phyloP scores from a whole-genome alignment of 2,888 invertebrate genomes.

The Phlogophora meticulosa region DNA sequence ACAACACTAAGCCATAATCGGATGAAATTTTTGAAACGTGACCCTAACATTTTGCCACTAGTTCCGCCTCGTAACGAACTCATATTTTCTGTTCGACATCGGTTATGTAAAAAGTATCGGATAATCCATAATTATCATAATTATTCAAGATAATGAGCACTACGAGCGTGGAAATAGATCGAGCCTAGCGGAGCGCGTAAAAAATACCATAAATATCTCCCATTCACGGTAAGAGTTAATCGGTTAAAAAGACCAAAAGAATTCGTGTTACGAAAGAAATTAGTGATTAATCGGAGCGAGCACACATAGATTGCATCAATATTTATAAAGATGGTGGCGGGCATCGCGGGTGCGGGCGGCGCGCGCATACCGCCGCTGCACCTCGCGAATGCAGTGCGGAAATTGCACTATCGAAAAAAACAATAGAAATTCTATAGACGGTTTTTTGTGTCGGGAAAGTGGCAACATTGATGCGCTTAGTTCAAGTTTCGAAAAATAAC shows the following conservation, averaged over 20 bases:
- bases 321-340: conserved; percentile 83
- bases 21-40: neutral
- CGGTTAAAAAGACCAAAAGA: conserved; percentile 66
- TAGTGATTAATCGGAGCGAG: conserved; percentile 86
- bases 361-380: conserved; percentile 82
- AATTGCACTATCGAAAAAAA: conserved; percentile 68
- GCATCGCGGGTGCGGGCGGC: conserved; percentile 71
- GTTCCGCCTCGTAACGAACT: conserved; percentile 23
- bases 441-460: conserved; percentile 66
- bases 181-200: conserved; percentile 25
- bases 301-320: conserved; percentile 87
- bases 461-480: conserved; percentile 56
- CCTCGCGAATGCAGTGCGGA: conserved; percentile 84
- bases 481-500: conserved; percentile 57
- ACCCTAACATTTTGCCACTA: conserved; percentile 16
- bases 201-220: conserved; percentile 52
- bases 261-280: conserved; percentile 82
- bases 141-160: conserved; percentile 39
- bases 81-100: conserved; percentile 22
- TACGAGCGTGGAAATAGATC: conserved; percentile 47
- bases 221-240: conserved; percentile 62
- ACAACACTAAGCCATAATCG: neutral
- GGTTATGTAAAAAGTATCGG: conserved; percentile 52
- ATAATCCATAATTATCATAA: conserved; percentile 45
- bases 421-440: conserved; percentile 59